Evolutionary conservation across 2,888 invertebrate species (phyloP).

Genomic region (Oxystoma pomonae): DNA sequence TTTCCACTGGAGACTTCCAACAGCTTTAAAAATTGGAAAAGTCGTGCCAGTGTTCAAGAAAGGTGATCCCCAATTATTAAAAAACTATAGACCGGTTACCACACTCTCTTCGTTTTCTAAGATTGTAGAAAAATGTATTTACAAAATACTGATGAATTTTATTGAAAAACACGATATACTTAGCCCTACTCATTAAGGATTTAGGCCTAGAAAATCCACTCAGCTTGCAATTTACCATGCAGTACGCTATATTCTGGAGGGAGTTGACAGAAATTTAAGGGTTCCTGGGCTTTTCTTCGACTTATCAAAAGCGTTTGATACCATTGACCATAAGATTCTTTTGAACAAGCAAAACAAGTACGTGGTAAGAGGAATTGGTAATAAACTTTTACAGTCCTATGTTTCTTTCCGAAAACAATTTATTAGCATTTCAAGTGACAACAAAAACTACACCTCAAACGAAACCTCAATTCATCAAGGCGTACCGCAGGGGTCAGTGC

Average conservation of each 20-base stretch:
- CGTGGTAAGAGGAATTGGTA: background rate
- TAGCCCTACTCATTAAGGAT: background rate
- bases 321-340: background rate
- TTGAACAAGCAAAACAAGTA: background rate
- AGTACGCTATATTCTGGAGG: background rate
- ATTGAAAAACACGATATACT: no score
- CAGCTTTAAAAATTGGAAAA: background rate
- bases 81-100: no score
- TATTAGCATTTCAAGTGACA: background rate
- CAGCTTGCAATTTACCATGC: background rate
- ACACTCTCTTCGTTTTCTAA: no score
- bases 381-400: background rate
- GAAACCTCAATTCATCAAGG: constrained; percentile 1
- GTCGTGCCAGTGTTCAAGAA: background rate
- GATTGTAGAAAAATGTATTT: no score
- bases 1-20: background rate
- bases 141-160: no score
- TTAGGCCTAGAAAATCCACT: background rate
- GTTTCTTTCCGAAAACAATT: no score
- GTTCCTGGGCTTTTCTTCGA: background rate
- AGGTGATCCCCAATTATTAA: no score
- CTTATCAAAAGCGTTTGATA: no score
- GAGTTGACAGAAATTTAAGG: no score
- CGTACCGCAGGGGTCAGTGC: no score
- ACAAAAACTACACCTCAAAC: background rate